Evolutionary conservation across 2,888 invertebrate species (phyloP).

Genomic region (Mactromeris polynyma): DNA sequence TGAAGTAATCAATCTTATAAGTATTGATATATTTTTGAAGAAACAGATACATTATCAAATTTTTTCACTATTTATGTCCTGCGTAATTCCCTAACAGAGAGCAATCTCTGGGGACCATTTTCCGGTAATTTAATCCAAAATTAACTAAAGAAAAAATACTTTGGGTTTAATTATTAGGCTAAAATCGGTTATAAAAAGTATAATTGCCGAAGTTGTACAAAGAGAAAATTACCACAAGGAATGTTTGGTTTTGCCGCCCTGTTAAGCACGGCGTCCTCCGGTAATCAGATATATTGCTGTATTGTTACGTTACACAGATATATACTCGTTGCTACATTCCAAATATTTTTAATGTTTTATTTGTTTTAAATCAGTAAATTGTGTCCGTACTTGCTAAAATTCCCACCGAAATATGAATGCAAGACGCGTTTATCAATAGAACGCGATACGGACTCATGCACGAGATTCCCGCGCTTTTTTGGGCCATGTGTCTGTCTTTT

Average conservation of each 20-base stretch:
- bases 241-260: conserved; percentile 47
- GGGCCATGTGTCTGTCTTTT: neutral
- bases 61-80: neutral
- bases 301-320: conserved; percentile 26
- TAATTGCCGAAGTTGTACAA: conserved; percentile 11
- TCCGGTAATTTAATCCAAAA: neutral
- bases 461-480: conserved; percentile 29
- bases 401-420: conserved; percentile 30
- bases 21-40: no score
- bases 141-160: conserved; percentile 9
- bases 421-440: neutral
- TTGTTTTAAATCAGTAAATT: conserved; percentile 19
- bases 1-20: no score
- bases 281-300: conserved; percentile 27
- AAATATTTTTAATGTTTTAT: neutral
- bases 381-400: conserved; percentile 9
- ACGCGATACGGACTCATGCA: neutral
- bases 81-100: neutral
- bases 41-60: neutral
- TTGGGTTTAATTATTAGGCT: neutral
- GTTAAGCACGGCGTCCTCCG: conserved; percentile 34
- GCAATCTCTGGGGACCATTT: neutral
- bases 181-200: conserved; percentile 18
- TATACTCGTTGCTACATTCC: neutral
- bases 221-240: conserved; percentile 22